These are phyloP conservation scores for Hololepta plana DNA, from an alignment of 2,888 invertebrate genomes.

Conservation along the genomic window DNA sequence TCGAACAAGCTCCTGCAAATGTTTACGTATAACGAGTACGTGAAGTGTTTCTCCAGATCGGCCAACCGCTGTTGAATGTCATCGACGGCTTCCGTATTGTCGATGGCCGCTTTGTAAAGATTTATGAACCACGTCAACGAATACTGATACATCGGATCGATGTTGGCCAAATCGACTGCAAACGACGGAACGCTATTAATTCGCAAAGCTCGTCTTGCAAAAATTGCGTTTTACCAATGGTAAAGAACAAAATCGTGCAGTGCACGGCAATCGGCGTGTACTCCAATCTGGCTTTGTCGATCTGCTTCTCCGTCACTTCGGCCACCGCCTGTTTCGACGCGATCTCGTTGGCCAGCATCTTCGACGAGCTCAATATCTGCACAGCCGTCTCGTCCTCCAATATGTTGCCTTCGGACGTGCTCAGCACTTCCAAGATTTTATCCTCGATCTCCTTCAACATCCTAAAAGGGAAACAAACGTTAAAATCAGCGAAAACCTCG, in stretches of 20 bases:
- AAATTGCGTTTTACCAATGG: conserved; percentile 64
- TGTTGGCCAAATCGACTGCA: conserved; percentile 68
- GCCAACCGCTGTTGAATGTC: conserved; percentile 53
- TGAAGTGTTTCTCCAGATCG: conserved; percentile 66
- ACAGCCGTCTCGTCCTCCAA: conserved; percentile 88
- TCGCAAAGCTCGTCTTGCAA: too few species aligned
- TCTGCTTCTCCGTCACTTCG: conserved; percentile 76
- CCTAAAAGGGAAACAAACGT: conserved; percentile 18
- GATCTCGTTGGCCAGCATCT: conserved; percentile 78
- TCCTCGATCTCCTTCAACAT: conserved; percentile 76
- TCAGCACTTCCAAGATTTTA: conserved; percentile 67
- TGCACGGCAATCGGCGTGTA: conserved; percentile 85
- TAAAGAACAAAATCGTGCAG: conserved; percentile 81
- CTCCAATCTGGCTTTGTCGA: conserved; percentile 65
- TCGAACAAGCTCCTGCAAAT: conserved; percentile 89
- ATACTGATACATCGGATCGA: conserved; percentile 97
- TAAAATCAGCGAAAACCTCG: too few species aligned
- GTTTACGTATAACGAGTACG: conserved; percentile 75
- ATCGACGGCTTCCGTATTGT: conserved; percentile 72
- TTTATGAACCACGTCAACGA: conserved; percentile 88
- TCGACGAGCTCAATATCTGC: conserved; percentile 73
- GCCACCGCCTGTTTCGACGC: conserved; percentile 79
- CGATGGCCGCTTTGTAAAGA: conserved; percentile 69
- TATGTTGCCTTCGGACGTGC: conserved; percentile 56
- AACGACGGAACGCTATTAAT: too few species aligned